Evolutionary conservation across 2,888 invertebrate species (phyloP).

Genomic region (Netelia inedita): DNA sequence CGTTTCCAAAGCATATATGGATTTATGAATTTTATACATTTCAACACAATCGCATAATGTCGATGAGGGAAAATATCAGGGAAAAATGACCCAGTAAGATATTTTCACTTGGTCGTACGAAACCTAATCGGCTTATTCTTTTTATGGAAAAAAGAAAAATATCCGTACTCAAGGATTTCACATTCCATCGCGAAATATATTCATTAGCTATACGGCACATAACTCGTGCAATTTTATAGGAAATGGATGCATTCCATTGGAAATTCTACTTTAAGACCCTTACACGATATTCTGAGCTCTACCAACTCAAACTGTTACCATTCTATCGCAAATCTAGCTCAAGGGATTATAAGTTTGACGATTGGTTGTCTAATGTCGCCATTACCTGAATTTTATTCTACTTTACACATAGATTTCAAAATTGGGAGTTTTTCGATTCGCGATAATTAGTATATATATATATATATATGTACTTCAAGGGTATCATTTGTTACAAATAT

Average conservation of each 20-base stretch:
- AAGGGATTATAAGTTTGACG: neutral
- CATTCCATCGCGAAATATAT: neutral
- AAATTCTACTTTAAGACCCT: conserved; percentile 15
- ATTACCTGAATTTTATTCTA: neutral
- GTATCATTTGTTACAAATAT: conserved; percentile 12
- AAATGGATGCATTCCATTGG: conserved; percentile 56
- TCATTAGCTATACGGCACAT: conserved; percentile 14
- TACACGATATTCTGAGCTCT: neutral
- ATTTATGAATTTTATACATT: neutral
- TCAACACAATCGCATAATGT: neutral
- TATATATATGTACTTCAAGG: neutral
- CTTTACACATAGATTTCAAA: neutral
- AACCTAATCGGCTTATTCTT: neutral
- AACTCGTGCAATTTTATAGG: conserved; percentile 31
- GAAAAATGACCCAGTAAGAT: neutral
- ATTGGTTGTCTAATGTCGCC: neutral
- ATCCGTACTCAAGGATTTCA: neutral
- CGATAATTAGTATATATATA: neutral
- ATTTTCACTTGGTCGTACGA: neutral
- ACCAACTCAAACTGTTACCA: neutral
- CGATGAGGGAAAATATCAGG: neutral
- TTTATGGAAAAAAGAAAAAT: neutral
- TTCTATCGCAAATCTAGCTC: neutral
- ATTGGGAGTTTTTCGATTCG: neutral
- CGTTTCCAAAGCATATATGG: conserved; percentile 1